phyloP scores from a whole-genome alignment of 2,113 vertebrate genomes.

The Dinomys branickii region DNA sequence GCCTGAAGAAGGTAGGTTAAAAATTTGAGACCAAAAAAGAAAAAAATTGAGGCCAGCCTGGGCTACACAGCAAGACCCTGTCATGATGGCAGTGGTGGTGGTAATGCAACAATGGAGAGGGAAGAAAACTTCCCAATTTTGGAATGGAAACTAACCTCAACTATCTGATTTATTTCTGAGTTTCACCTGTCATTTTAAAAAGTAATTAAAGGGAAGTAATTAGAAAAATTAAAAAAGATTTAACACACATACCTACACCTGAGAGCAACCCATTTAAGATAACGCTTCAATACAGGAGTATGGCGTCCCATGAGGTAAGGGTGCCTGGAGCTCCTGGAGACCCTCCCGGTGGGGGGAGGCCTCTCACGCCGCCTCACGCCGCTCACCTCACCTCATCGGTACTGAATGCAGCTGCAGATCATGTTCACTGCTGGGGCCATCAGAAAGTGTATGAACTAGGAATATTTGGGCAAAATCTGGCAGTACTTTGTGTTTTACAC shows the following conservation, averaged over 20 bases:
- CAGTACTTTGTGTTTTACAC: background rate
- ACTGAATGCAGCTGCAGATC: background rate
- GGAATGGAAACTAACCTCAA: background rate
- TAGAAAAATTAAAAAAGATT: conserved; percentile 36
- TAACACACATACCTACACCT: background rate
- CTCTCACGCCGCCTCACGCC: no score
- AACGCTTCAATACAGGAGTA: background rate
- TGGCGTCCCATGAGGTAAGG: background rate
- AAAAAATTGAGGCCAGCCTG: background rate
- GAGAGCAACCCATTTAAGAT: background rate
- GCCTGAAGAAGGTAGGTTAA: background rate
- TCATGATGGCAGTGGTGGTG: background rate
- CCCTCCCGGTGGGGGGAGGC: no score
- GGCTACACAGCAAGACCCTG: background rate
- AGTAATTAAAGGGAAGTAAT: conserved; percentile 61
- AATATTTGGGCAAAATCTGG: background rate
- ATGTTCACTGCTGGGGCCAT: background rate
- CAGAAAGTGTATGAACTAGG: background rate
- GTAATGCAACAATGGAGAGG: no score
- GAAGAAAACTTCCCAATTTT: background rate
- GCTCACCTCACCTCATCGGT: background rate
- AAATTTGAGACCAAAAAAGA: background rate
- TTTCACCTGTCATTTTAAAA: conserved; percentile 19
- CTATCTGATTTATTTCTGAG: conserved; percentile 6
- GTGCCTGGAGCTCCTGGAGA: background rate